phyloP scores from a whole-genome alignment of 2,888 invertebrate genomes.

The Cyclophora albipunctata region DNA sequence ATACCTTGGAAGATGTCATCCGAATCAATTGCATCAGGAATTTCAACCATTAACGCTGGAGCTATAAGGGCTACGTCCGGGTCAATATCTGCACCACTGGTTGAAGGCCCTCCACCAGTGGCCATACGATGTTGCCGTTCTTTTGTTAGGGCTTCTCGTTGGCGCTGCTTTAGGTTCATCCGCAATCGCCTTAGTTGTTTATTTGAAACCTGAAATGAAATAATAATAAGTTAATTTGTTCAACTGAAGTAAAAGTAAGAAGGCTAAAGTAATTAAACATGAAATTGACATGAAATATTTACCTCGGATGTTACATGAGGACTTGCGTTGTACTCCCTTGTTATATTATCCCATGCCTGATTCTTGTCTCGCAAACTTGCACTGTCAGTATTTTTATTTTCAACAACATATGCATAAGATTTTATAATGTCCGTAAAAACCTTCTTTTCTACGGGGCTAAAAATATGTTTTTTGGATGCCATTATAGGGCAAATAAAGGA shows the following conservation, averaged over 20 bases:
- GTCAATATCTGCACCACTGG: neutral
- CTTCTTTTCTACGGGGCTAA: no score
- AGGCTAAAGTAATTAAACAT: neutral
- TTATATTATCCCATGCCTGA: neutral
- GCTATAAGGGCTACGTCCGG: neutral
- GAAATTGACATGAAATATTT: neutral
- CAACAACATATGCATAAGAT: neutral
- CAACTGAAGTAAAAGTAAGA: neutral
- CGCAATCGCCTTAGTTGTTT: slow-evolving; percentile 15
- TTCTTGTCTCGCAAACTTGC: neutral
- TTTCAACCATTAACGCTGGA: neutral
- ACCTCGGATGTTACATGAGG: neutral
- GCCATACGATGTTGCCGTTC: slow-evolving; percentile 6
- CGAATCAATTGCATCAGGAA: neutral
- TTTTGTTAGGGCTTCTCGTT: slow-evolving; percentile 10
- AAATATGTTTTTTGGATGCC: no score
- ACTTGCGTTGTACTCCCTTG: neutral
- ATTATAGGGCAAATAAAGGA: no score
- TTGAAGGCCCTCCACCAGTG: neutral
- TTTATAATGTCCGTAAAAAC: no score
- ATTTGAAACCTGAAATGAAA: slow-evolving; percentile 3
- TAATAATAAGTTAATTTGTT: neutral
- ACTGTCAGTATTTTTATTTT: neutral
- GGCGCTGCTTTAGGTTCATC: slow-evolving; percentile 17
- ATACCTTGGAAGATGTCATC: neutral